Evolutionary conservation across 1,140 invertebrate genomes (phyloP).

Genomic region (Gonatopus flavifemur): DNA sequence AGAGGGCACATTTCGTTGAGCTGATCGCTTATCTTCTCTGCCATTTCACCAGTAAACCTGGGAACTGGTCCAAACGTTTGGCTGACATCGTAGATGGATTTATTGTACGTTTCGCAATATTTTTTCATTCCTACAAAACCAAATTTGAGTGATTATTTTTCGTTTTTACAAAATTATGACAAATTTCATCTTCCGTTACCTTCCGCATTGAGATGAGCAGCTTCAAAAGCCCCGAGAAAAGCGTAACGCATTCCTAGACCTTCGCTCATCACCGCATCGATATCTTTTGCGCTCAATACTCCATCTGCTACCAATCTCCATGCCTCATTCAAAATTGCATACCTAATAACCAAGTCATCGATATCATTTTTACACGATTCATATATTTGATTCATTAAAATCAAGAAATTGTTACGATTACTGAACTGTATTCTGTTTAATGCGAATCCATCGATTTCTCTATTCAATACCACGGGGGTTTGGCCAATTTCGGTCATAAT

Average conservation of each 20-base stretch:
- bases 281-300: slow-evolving; percentile 82
- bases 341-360: slow-evolving; percentile 66
- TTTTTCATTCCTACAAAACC: slow-evolving; percentile 64
- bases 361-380: too few species aligned
- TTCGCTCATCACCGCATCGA: slow-evolving; percentile 92
- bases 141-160: too few species aligned
- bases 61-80: slow-evolving; percentile 75
- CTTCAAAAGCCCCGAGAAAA: slow-evolving; percentile 91
- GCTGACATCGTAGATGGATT: slow-evolving; percentile 77
- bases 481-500: slow-evolving; percentile 90
- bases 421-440: slow-evolving; percentile 91
- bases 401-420: slow-evolving; percentile 25
- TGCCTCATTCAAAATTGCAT: slow-evolving; percentile 90
- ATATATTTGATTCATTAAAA: background rate
- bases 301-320: slow-evolving; percentile 86
- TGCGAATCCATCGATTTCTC: slow-evolving; percentile 90
- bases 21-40: slow-evolving; percentile 67
- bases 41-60: slow-evolving; percentile 69
- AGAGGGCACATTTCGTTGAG: slow-evolving; percentile 74
- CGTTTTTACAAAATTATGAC: too few species aligned
- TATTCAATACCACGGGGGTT: slow-evolving; percentile 79
- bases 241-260: slow-evolving; percentile 94
- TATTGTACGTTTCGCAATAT: slow-evolving; percentile 75
- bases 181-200: slow-evolving; percentile 66
- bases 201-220: slow-evolving; percentile 92